Conservation (phyloP, 2,113 vertebrate genomes). For the Lamprologus lemairii region DNA sequence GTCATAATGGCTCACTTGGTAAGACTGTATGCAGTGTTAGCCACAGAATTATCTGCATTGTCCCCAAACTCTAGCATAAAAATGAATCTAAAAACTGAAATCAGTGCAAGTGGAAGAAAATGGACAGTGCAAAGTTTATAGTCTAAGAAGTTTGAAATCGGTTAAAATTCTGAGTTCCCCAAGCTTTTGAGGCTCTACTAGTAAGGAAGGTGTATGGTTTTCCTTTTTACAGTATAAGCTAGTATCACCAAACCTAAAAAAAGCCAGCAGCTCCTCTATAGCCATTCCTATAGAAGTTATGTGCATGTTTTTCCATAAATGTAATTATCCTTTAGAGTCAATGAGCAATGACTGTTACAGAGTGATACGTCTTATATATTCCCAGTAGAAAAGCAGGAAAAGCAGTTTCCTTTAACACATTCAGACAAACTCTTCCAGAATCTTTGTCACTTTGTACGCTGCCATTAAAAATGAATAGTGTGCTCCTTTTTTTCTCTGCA, state of each 20-base stretch:
- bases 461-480: background rate
- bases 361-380: background rate
- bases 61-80: background rate
- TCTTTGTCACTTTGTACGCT: background rate
- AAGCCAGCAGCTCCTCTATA: background rate
- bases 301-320: background rate
- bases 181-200: background rate
- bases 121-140: background rate
- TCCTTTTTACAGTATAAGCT: background rate
- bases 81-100: background rate
- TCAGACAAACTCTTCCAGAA: background rate
- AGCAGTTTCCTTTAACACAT: background rate
- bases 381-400: background rate
- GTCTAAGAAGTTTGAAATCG: background rate
- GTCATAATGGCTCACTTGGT: background rate
- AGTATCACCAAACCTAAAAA: background rate
- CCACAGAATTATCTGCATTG: constrained; percentile 38
- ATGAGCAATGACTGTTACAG: background rate
- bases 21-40: background rate
- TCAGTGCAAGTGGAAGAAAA: background rate
- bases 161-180: background rate
- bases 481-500: background rate
- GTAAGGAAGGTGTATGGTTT: background rate
- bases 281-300: background rate
- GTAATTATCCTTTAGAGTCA: background rate